Percentiles rank a stretch among this genome's conserved stretches.
Conservation (phyloP, 2,888 invertebrate genomes). For the Diarsia mendica region DNA sequence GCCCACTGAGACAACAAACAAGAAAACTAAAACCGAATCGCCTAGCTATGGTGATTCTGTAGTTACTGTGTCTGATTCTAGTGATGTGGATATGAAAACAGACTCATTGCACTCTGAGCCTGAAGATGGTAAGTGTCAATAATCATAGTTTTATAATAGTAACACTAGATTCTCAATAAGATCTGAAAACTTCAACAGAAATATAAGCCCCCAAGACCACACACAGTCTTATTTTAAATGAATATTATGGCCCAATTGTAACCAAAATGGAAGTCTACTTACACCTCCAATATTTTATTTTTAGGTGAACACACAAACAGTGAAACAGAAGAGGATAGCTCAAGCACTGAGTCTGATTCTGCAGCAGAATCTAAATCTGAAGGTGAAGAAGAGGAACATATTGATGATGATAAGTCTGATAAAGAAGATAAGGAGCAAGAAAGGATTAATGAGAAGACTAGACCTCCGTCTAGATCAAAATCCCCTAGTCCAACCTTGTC, state of each 20-base stretch:
- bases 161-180: background rate
- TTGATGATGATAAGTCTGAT: slow-evolving; percentile 76
- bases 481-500: slow-evolving; percentile 75
- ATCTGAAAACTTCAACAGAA: background rate
- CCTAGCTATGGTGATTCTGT: slow-evolving; percentile 84
- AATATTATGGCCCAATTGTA: slow-evolving; percentile 1
- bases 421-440: slow-evolving; percentile 84
- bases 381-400: slow-evolving; percentile 77
- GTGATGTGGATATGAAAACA: slow-evolving; percentile 88
- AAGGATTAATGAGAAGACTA: slow-evolving; percentile 73
- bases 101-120: slow-evolving; percentile 82
- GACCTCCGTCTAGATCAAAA: slow-evolving; percentile 80
- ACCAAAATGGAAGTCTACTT: background rate
- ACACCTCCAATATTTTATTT: slow-evolving; percentile 43
- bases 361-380: slow-evolving; percentile 85
- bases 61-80: slow-evolving; percentile 88
- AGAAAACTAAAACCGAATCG: slow-evolving; percentile 83
- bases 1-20: slow-evolving; percentile 77
- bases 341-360: slow-evolving; percentile 83
- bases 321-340: slow-evolving; percentile 88
- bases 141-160: background rate
- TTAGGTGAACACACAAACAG: slow-evolving; percentile 86
- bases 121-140: slow-evolving; percentile 80
- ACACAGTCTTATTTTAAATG: background rate
- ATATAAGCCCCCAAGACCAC: background rate